Percentiles rank a stretch among this genome's conserved stretches.
These are phyloP conservation scores for Cydia amplana DNA, from an alignment of 1,140 invertebrate genomes.

Conservation along the genomic window DNA sequence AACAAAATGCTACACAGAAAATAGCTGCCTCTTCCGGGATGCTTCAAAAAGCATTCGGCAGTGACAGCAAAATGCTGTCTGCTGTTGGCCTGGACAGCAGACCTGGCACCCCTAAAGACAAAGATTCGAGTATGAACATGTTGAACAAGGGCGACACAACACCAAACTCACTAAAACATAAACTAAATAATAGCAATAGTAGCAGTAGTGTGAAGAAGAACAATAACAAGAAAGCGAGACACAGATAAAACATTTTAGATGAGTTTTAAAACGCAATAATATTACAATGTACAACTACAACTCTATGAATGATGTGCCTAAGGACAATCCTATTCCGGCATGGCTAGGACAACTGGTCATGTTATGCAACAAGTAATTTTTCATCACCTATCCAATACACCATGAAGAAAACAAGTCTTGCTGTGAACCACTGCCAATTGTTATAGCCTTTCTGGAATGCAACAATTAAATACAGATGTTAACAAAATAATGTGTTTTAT, in stretches of 20 bases:
- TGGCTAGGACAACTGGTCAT: neutral
- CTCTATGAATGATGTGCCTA: slow-evolving; percentile 26
- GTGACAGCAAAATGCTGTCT: slow-evolving; percentile 71
- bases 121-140: slow-evolving; percentile 72
- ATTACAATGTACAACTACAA: slow-evolving; percentile 33
- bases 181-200: slow-evolving; percentile 74
- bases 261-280: slow-evolving; percentile 14
- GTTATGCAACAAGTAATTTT: neutral
- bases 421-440: slow-evolving; percentile 9
- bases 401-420: neutral
- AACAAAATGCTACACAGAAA: slow-evolving; percentile 75
- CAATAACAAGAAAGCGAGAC: slow-evolving; percentile 85
- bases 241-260: slow-evolving; percentile 79
- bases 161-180: slow-evolving; percentile 80
- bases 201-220: slow-evolving; percentile 83
- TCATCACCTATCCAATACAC: neutral
- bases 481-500: slow-evolving; percentile 29
- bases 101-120: slow-evolving; percentile 78
- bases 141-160: slow-evolving; percentile 73
- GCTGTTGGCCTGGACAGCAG: slow-evolving; percentile 71
- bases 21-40: slow-evolving; percentile 77
- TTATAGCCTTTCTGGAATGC: slow-evolving; percentile 14
- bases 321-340: slow-evolving; percentile 5
- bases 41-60: slow-evolving; percentile 79
- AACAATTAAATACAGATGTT: slow-evolving; percentile 28